Evolutionary conservation across 2,888 invertebrate genomes (phyloP), one percentile per base, ranked within the genome.

Genomic region (Drosophila barbarae): DNA sequence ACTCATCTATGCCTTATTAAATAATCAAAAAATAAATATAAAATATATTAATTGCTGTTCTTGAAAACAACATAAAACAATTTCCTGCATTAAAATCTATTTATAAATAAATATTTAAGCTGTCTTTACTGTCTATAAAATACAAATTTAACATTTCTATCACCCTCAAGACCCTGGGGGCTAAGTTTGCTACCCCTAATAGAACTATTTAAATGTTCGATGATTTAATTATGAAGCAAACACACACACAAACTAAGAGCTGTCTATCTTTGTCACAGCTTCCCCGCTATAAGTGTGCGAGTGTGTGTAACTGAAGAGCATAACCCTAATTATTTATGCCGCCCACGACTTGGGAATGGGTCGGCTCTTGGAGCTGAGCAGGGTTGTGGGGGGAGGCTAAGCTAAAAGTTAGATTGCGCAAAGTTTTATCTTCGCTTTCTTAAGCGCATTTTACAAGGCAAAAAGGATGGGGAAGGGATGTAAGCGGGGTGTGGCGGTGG

Each of bases 251-350:
- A 49, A 30, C 49, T 23, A 21, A 12, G 41, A 32, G 12, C 21
- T 32, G 38, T 28, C 34, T 52, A 38, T 42, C 34, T 53, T 44
- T 67, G 68, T 68, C 68, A 49, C 58, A 67, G 64, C 39, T 63
- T 28, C 35, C 36, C 21, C 21, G 32, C n/a, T 51, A 49, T 38
- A 53, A 53, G 55, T 55, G 36, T 47, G 46, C 18, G 18, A 18
- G 18, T 47, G 36, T 47, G 46, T 47, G 36, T 47, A 32, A 42
- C 53, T 18, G n/a, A 10, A 36, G 56, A 51, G 30, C 54, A 49
- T 58, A 71, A 61, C 55, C 78, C 63, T 77, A 82, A 79, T 79
- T 84, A 84, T 82, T 74, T 76, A 84, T 82, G 83, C 83, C 76
- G 57, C 82, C 82, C 79, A 73, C 77, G 60, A 51, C 23, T 44